Evolutionary conservation across 2,797 vertebrate genomes (phyloP), one percentile per base, ranked within the genome.

Genomic region (Petrocephalus sullivani): DNA sequence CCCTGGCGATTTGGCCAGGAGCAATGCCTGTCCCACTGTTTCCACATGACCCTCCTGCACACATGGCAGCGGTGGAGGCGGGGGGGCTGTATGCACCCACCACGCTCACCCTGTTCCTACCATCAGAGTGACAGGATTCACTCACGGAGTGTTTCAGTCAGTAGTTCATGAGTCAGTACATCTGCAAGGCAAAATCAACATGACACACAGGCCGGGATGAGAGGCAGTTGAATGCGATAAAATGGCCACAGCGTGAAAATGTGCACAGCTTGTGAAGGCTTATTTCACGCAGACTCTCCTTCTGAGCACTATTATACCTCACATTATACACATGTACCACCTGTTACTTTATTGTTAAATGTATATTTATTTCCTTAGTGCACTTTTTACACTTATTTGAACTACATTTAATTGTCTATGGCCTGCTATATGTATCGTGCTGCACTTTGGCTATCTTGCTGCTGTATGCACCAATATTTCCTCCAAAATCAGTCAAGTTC

Each of bases 241-340:
- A 46, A n/a, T 8, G 14, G 54, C 33, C 49, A 23, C 49, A 41
- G 7, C 4, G 85, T 33, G 21, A n/a, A 86, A 46, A 57, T 14
- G 33, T 58, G 41, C 8, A 33, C 19, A 86, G 33, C 16, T n/a
- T 37, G 16, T 10, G 33, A 86, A 86, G 85, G 28, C 23, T 5
- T 85, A 28, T 58, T 58, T 37, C 58, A 16, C 53, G 87, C 71
- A 61, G 84, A 88, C 16, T 46, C 92, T 88, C 88, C 83, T 88
- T 90, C 91, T 10, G 78, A 82, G 46, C 33, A 28, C 28, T 28
- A 28, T 28, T 28, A 28, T 28, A 28, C 28, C 1, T 0, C 28
- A 28, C 28, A 28, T 28, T 28, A 28, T 28, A 28, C 67, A 71
- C 4, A 5, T 71, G 37, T 37, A 37, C 12, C 67, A 14, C 64